A percentile compares a stretch with the other conserved stretches of the same genome.
These are phyloP conservation scores for Sebastiscus albofasciatus DNA, from an alignment of 2,797 vertebrate genomes.

Conservation along the genomic window DNA sequence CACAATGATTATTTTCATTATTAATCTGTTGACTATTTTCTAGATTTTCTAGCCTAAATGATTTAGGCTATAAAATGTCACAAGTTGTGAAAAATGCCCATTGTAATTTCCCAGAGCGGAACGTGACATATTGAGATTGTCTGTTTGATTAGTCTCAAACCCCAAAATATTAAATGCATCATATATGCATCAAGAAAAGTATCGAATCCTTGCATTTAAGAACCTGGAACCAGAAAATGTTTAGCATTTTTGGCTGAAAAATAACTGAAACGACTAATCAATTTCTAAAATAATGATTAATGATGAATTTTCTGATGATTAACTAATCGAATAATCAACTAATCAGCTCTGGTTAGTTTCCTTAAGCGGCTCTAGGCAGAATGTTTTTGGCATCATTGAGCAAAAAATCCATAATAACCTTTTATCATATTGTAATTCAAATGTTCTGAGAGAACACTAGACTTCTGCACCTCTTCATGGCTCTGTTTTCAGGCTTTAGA, in stretches of 20 bases:
- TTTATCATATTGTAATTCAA: too few relatives aligned
- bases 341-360: too few relatives aligned
- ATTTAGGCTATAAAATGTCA: not conserved
- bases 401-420: too few relatives aligned
- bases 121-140: not conserved
- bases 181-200: not conserved
- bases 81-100: not conserved
- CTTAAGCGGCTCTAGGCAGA: too few relatives aligned
- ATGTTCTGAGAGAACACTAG: too few relatives aligned
- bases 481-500: too few relatives aligned
- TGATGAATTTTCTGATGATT: too few relatives aligned
- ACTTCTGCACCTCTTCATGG: too few relatives aligned
- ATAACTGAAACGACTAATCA: not conserved
- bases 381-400: too few relatives aligned
- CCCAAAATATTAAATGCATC: not conserved
- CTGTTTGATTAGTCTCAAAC: not conserved
- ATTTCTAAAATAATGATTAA: not conserved
- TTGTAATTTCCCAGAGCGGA: not conserved
- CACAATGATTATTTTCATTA: not conserved
- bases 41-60: not conserved
- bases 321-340: too few relatives aligned
- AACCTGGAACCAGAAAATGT: not conserved
- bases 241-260: not conserved
- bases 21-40: not conserved
- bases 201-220: too few relatives aligned